Evolutionary conservation across 1,140 invertebrate genomes (phyloP).

Genomic region (Lepidurus apus): DNA sequence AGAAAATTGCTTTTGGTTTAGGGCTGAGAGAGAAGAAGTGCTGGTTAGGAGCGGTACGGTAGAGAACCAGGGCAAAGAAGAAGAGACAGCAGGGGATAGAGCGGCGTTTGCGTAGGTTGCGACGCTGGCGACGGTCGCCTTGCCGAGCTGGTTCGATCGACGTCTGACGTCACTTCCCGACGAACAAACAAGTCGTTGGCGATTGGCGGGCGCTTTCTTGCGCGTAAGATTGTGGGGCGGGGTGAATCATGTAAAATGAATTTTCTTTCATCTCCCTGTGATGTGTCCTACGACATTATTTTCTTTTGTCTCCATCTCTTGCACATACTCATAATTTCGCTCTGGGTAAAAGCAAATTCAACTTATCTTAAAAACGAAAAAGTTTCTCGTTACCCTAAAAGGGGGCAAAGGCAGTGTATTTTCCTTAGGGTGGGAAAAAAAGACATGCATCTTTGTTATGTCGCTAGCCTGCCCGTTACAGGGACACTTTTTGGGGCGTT

Average conservation of each 20-base stretch:
- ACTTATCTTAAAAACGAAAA: no score
- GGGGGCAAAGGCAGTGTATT: no score
- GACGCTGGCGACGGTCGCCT: constrained; percentile 19
- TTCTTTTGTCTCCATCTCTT: constrained; percentile 19
- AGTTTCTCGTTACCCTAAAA: no score
- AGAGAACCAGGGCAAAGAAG: not conserved
- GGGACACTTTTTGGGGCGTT: not conserved
- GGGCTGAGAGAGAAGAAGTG: constrained; percentile 10
- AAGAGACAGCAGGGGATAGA: not conserved
- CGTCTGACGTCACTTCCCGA: constrained; percentile 17
- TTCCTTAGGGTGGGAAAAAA: not conserved
- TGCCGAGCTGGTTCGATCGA: constrained; percentile 20
- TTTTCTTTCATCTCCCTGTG: not conserved
- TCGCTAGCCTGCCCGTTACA: not conserved
- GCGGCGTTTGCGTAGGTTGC: constrained; percentile 6
- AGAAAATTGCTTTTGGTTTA: constrained; percentile 3
- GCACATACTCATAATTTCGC: not conserved
- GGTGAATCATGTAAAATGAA: constrained; percentile 20
- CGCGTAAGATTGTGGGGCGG: not conserved
- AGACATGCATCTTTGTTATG: not conserved
- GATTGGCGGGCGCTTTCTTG: not conserved
- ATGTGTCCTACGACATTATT: not conserved
- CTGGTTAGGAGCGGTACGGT: not conserved
- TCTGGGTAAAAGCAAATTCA: no score
- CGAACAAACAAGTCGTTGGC: constrained; percentile 21